Percentiles rank a stretch among this genome's conserved stretches.
Conservation (phyloP, 2,888 invertebrate species). For the Liopterus haemorrhoidalis region DNA sequence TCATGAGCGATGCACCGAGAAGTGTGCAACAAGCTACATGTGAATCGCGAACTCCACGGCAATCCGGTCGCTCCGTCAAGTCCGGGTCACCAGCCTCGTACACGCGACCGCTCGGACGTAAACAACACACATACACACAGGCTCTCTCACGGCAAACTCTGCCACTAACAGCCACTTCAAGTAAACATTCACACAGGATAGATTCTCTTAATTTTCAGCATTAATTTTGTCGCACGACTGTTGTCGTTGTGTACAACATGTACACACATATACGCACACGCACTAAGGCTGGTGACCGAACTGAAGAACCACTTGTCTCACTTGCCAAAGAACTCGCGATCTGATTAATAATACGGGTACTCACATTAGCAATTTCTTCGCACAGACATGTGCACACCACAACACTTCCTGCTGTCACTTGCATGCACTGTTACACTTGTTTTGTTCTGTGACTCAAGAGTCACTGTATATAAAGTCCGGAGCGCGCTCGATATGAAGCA, state of each 20-base stretch:
- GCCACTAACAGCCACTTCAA: background rate
- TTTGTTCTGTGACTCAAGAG: too few species aligned
- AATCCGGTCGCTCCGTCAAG: background rate
- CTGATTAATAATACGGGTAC: too few species aligned
- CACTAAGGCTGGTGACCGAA: too few species aligned
- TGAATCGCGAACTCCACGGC: background rate
- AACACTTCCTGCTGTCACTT: too few species aligned
- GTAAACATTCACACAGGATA: too few species aligned
- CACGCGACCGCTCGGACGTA: conserved; percentile 25
- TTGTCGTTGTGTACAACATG: too few species aligned
- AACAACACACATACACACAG: conserved; percentile 23
- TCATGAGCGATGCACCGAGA: background rate
- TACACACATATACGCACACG: background rate
- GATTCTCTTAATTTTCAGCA: too few species aligned
- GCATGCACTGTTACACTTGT: too few species aligned
- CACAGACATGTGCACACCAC: too few species aligned
- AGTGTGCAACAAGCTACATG: background rate
- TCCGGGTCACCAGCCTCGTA: background rate
- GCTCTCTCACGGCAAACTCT: conserved; percentile 11
- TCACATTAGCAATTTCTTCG: too few species aligned
- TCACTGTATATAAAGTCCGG: conserved; percentile 10
- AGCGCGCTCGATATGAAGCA: conserved; percentile 29
- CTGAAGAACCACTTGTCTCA: too few species aligned
- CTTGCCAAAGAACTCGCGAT: conserved; percentile 5
- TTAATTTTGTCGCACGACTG: too few species aligned